Evolutionary conservation across 2,113 vertebrate genomes (phyloP).

Genomic region (Paralichthys olivaceus): DNA sequence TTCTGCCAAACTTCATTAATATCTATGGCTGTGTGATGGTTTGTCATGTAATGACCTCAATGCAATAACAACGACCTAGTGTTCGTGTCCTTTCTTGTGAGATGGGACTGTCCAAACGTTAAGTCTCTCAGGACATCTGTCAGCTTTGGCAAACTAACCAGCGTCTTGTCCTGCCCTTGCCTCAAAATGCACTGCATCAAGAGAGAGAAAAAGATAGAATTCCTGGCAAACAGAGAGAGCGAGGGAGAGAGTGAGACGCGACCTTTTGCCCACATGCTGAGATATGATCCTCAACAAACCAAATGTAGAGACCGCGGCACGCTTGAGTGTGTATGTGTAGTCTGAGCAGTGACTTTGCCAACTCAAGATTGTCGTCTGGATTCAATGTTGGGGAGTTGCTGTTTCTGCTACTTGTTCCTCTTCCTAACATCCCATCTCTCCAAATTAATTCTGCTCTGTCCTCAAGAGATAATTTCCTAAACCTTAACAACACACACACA

Average conservation of each 20-base stretch:
- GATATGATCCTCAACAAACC: slow-evolving; percentile 61
- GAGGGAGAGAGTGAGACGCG: slow-evolving; percentile 35
- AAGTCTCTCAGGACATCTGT: slow-evolving; percentile 32
- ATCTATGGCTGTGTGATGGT: background rate
- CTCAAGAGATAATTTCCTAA: background rate
- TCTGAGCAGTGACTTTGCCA: slow-evolving; percentile 47
- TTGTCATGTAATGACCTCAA: background rate
- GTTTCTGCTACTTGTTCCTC: slow-evolving; percentile 57
- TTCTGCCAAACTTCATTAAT: background rate
- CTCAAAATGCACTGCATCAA: slow-evolving; percentile 42
- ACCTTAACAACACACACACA: background rate
- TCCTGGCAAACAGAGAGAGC: slow-evolving; percentile 47
- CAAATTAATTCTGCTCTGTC: slow-evolving; percentile 13
- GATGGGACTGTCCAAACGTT: background rate
- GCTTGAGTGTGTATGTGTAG: slow-evolving; percentile 16
- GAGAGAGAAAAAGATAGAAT: slow-evolving; percentile 48
- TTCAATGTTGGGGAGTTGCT: slow-evolving; percentile 60
- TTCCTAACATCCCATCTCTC: slow-evolving; percentile 36
- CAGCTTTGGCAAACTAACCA: slow-evolving; percentile 43
- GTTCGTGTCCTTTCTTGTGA: background rate
- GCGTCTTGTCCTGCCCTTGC: slow-evolving; percentile 54
- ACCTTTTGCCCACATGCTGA: slow-evolving; percentile 78
- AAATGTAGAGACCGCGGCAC: slow-evolving; percentile 32
- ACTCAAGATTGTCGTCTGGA: slow-evolving; percentile 64
- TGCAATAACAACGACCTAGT: no score